Evolutionary conservation across 2,113 vertebrate genomes (phyloP).

Genomic region (Otis tarda): DNA sequence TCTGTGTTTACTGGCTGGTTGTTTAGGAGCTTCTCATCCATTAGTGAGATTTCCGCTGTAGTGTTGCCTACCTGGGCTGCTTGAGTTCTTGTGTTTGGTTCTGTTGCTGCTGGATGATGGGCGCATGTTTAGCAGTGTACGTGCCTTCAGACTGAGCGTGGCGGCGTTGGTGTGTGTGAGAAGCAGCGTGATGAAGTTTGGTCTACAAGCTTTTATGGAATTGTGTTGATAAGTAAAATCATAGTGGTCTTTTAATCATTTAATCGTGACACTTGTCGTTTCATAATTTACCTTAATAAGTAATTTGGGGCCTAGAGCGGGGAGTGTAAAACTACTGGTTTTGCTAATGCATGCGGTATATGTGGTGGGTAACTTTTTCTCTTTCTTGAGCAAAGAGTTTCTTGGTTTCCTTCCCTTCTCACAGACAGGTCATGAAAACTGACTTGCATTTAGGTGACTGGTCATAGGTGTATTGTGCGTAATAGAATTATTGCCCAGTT

Average conservation of each 20-base stretch:
- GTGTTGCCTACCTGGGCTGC: neutral
- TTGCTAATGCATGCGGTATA: rapidly evolving
- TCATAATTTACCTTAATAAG: neutral
- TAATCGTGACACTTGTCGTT: neutral
- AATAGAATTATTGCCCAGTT: neutral
- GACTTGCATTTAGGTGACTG: neutral
- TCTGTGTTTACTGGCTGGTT: rapidly evolving
- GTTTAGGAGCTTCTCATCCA: neutral
- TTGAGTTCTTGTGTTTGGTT: neutral
- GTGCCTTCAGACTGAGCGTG: neutral
- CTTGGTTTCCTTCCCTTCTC: neutral
- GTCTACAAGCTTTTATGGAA: neutral
- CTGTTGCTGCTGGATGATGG: neutral
- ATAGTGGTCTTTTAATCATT: neutral
- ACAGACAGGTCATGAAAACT: neutral
- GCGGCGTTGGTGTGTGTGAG: no score
- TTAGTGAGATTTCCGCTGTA: neutral
- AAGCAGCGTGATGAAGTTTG: neutral
- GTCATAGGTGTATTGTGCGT: neutral
- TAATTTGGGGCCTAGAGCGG: neutral
- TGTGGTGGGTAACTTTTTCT: neutral
- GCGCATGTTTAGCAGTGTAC: neutral
- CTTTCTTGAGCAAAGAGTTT: neutral
- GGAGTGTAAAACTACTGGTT: neutral
- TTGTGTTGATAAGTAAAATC: neutral